Percentiles rank a stretch among this genome's conserved stretches.
These are phyloP conservation scores for Tonatia bakeri DNA, from an alignment of 2,113 vertebrate genomes.

Conservation along the genomic window DNA sequence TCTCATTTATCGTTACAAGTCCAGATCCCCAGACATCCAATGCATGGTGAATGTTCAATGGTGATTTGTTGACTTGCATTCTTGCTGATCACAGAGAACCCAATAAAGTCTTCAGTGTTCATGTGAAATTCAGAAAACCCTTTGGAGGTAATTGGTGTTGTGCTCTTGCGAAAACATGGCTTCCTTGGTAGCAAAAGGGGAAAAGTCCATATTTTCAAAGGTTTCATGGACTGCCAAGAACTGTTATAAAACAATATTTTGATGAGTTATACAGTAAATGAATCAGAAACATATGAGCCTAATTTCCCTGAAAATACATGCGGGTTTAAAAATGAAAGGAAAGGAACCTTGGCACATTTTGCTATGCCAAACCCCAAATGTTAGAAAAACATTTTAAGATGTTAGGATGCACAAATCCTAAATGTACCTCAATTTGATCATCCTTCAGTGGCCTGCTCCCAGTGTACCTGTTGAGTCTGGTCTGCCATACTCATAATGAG, in stretches of 20 bases:
- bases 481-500: background rate
- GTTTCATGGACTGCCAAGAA: conserved; percentile 66
- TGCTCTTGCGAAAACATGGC: conserved; percentile 48
- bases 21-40: background rate
- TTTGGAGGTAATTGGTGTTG: conserved; percentile 12
- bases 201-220: conserved; percentile 71
- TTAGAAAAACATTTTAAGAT: conserved; percentile 77
- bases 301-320: conserved; percentile 77
- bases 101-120: background rate
- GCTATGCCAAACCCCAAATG: conserved; percentile 76
- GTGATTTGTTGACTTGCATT: background rate
- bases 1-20: background rate
- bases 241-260: conserved; percentile 78
- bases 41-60: background rate
- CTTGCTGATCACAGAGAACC: background rate
- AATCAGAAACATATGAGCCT: conserved; percentile 77
- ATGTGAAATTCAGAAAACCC: background rate
- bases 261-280: conserved; percentile 77
- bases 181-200: conserved; percentile 60
- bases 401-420: conserved; percentile 69
- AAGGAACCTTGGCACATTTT: conserved; percentile 62
- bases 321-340: conserved; percentile 76
- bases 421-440: conserved; percentile 63
- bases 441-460: conserved; percentile 47
- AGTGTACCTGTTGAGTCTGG: conserved; percentile 39